A percentile compares a stretch with the other conserved stretches of the same genome.
Evolutionary conservation across 2,888 invertebrate genomes (phyloP).

Genomic region (Steinernema scapterisci): DNA sequence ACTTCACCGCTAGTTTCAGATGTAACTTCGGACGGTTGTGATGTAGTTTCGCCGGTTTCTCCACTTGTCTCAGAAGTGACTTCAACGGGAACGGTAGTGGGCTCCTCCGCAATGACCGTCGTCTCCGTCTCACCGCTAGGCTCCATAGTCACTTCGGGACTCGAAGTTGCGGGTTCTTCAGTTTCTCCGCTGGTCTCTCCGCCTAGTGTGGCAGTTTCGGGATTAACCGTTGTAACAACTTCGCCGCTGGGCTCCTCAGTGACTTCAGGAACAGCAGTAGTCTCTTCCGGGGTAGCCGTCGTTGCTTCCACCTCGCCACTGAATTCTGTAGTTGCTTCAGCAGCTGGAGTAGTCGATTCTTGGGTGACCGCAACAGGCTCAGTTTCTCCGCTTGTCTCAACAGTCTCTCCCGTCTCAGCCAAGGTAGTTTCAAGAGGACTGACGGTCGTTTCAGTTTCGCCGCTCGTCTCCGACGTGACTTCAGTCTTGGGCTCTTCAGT

Average conservation of each 20-base stretch:
- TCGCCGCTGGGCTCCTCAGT: constrained; percentile 25
- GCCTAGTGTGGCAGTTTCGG: constrained; percentile 17
- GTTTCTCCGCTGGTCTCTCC: constrained; percentile 35
- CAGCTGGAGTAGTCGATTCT: constrained; percentile 36
- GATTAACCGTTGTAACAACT: neutral
- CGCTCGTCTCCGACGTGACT: neutral
- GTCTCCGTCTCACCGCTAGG: neutral
- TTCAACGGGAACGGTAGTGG: constrained; percentile 16
- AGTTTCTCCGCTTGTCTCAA: constrained; percentile 33
- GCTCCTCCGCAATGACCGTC: constrained; percentile 19
- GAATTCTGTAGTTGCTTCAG: neutral
- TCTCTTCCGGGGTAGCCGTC: neutral
- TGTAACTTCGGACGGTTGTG: constrained; percentile 4
- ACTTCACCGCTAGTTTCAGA: too few species aligned
- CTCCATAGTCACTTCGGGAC: neutral
- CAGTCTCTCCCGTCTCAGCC: constrained; percentile 35
- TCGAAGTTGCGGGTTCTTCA: neutral
- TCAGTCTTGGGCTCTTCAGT: neutral
- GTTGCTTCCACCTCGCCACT: constrained; percentile 28
- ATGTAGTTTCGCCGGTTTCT: too few species aligned
- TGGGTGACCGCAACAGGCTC: constrained; percentile 28
- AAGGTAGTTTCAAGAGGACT: constrained; percentile 18
- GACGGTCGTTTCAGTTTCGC: neutral
- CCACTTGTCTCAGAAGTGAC: too few species aligned
- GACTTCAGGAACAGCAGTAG: constrained; percentile 27